Base-by-base conservation (phyloP, 2,113 vertebrate genomes). In the Macroglossus sobrinus region DNA sequence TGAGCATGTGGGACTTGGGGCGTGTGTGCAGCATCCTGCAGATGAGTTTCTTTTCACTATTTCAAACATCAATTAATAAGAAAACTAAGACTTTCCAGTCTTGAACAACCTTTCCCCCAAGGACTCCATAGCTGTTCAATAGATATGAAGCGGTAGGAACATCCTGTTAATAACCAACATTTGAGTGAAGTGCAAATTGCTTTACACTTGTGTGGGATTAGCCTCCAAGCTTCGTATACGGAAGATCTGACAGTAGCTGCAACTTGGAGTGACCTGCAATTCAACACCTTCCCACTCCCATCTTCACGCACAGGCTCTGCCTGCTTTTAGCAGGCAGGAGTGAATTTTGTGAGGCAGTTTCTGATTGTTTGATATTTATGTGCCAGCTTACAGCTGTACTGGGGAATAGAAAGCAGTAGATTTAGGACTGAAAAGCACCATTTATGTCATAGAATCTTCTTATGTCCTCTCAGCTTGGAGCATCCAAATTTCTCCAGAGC, bases 111-210 rank as follows among this genome's bases (percentile, higher is more conserved):
- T 98, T 97, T 96, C 84, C 57, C 26, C 92, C 4, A 50, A 93
- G 97, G 92, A 96, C 66, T 98, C 95, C 94, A 87, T 64, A 69
- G 95, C 96, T 97, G 93, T 97, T 82, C 63, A n/a, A 57, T 71
- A 93, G 66, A 96, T 59, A 93, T 66, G 80, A 96, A 93, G 84
- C 74, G 40, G 72, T 95, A 80, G 85, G 94, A 96, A 96, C 93
- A 57, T 57, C 12, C 63, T 97, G 74, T 97, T 95, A 97, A 96
- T 97, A 97, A 97, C 53, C 86, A 96, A n/a, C 94, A 94, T 98
- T 97, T 71, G 95, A 30, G 9, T 79, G 55, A 98, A 98, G 97
- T 97, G 95, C 82, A 96, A 97, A 98, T 98, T 98, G 95, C 96
- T 97, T 98, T 98, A 55, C 93, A 74, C 92, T 97, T 94, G 28